Base-by-base conservation (phyloP, 2,888 invertebrate species). In the Dione juno region DNA sequence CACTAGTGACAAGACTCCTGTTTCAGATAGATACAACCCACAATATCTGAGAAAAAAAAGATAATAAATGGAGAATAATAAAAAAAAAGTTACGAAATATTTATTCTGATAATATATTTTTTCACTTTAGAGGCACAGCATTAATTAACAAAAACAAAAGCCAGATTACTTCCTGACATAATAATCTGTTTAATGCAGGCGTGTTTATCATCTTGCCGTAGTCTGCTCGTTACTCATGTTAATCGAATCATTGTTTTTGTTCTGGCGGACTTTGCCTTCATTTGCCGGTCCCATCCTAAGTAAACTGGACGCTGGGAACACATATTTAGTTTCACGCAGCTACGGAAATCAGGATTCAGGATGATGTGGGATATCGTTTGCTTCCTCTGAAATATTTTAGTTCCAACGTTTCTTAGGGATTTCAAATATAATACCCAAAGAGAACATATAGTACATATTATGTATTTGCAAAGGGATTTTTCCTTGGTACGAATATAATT, bases 241-340 rank as follows among this genome's bases (percentile, higher is more conserved):
- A 81, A 83, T 82, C 79, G 76, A 80, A 81, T 81, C 76, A 78
- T 77, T 81, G 79, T 82, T 81, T 82, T 80, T 78, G 79, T 81
- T 81, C 78, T 71, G 72, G 66, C 74, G 69, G 77, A 80, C 78
- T 81, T 80, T 75, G 75, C 71, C 78, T 77, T 78, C 76, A 81
- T 79, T 80, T 76, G 68, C 69, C 75, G 70, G 54, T 69, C 76
- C 71, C 67, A 77, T 79, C 82, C 82, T 82, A 81, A 82, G 76
- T 77, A 80, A 81, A 83, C 80, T 77, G 57, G 69, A 72, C 77
- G 64, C 59, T 59, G 64, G 71, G 76, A 73, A 80, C 78, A 80
- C 78, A 79, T 78, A 77, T 76, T 79, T 77, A 75, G 70, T 72
- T 67, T 48, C 70, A 72, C 70, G 50, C 19, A 70, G 70, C 66